phyloP scores from a whole-genome alignment of 2,888 invertebrate species.

The Saturnia japonica region DNA sequence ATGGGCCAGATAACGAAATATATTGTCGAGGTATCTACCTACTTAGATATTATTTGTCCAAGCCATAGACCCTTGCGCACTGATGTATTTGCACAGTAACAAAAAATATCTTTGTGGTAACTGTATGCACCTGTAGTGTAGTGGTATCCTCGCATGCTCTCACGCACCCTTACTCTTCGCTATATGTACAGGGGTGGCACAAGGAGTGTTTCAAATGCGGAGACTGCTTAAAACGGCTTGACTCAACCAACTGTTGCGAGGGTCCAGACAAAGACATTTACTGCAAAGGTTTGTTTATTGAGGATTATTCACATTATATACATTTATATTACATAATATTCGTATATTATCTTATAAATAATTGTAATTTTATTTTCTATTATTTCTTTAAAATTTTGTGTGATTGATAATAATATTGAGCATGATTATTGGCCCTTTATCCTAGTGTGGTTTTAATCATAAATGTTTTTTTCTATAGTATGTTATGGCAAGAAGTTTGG shows the following conservation, averaged over 20 bases:
- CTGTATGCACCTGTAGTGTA: constrained; percentile 55
- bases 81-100: constrained; percentile 57
- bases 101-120: constrained; percentile 65
- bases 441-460: constrained; percentile 44
- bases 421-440: constrained; percentile 35
- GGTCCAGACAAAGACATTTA: constrained; percentile 97
- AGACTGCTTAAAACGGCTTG: constrained; percentile 92
- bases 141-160: constrained; percentile 60
- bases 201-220: constrained; percentile 97
- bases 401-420: constrained; percentile 31
- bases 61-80: constrained; percentile 35
- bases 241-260: constrained; percentile 95
- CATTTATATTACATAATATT: constrained; percentile 15
- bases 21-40: constrained; percentile 92
- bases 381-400: constrained; percentile 22
- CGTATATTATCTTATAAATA: constrained; percentile 17
- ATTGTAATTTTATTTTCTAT: constrained; percentile 32
- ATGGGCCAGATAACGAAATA: constrained; percentile 95
- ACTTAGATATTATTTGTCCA: constrained; percentile 38
- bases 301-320: constrained; percentile 31
- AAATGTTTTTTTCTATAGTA: constrained; percentile 82
- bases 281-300: constrained; percentile 92
- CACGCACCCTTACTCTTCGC: constrained; percentile 61
- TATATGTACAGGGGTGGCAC: constrained; percentile 91
- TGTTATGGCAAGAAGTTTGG: constrained; percentile 99